Evolutionary conservation across 2,113 vertebrate genomes (phyloP), one percentile per base, ranked within the genome.

Genomic region (Poecilia latipinna): DNA sequence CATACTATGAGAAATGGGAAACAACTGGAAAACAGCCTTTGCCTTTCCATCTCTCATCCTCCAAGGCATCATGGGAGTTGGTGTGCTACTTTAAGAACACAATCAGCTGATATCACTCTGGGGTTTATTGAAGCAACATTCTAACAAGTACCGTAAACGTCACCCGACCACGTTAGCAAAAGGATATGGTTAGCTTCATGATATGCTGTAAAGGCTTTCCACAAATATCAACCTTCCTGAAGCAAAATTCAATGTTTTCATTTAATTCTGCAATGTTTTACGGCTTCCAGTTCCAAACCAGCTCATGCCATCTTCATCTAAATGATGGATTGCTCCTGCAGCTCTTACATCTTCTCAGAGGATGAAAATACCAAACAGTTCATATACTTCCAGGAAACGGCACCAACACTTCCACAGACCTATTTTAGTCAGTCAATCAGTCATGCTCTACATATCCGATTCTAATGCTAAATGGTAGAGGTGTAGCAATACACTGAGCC

Each of bases 41-140:
- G 68, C 67, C 64, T 51, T 70, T 62, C 54, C 29, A 0, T 57
- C 15, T 64, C 75, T 74, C 54, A 1, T 68, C 70, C 72, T 87
- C 74, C 66, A 75, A 72, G 62, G 89, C 86, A 84, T 90, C 91
- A 83, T 90, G 89, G 91, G 91, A 91, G 86, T 89, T 74, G 19
- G 78, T 87, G 85, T 88, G 75, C 89, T 89, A 84, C 82, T 86
- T 91, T 84, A 63, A 78, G 84, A 91, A 84, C 82, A 70, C 60
- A 70, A 86, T 84, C 82, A 81, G 84, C 80, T 86, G 84, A 86
- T 84, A 82, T 80, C 80, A 68, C 54, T 26, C 8, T 22, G 35
- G 74, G 65, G 22, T 64, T 35, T 29, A 48, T 29, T 64, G 33
- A 68, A 83, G 65, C 44, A 65, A 8, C 6, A 29, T 22, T 44